Base-by-base conservation (phyloP, 2,888 invertebrate species). In the Polydrusus tereticollis region DNA sequence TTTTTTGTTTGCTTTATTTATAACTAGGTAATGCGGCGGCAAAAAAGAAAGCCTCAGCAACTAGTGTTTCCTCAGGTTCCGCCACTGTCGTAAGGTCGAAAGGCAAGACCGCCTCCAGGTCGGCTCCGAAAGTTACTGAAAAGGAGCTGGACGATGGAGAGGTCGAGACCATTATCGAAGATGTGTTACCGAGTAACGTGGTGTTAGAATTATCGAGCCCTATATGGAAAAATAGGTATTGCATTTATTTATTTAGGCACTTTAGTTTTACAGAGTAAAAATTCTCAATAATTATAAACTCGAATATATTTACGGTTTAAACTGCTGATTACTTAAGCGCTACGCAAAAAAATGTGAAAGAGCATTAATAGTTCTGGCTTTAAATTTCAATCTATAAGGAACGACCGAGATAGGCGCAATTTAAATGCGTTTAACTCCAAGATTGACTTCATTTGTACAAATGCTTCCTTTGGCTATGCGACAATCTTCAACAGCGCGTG, bases 161-260 rank as follows among this genome's bases (percentile, higher is more conserved):
- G 77, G 91, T 94, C 0, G 92, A 93, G 66, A 91, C 91, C 63
- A 90, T 90, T 77, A 93, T 94, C 0, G 88, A 90, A 38, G 90
- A 90, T 73, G 80, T 93, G 16, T 84, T 95, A 10, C 84, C 92
- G 0, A 84, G 88, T 0, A 93, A 93, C 47, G 87, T 92, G 20
- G 75, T 88, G 1, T 80, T 78, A 80, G 94, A 93, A 58, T 86
- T 97, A 3, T 87, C 88, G 0, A 95, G 94, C 82, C 84, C 90
- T 57, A 95, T 95, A 85, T 97, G 96, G 96, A 97, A 97, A 87
- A 92, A 86, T 68, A 82, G 85, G 84, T 85, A 76, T 72, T 50
- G 29, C 64, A 38, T 36, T 47, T 16, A 7, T 16, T 41, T 26
- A 5, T 26, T 26, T 26, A 26, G 10, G 29, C 29, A 29, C 29